Conservation (phyloP, 2,888 invertebrate species). For the Orthonychiurus folsomi region DNA sequence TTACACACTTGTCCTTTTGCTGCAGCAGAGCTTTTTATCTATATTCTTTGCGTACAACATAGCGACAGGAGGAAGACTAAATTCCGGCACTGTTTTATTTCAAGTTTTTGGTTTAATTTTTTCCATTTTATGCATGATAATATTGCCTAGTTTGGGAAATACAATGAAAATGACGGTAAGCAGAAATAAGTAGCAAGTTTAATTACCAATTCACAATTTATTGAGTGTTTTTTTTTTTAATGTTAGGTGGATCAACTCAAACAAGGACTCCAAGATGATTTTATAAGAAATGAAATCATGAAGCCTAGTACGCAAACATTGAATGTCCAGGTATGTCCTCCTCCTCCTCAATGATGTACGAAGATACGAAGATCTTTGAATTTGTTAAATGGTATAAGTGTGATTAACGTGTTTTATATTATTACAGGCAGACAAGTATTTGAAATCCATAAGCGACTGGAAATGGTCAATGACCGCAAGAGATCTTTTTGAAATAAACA, state of each 20-base stretch:
- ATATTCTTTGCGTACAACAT: not conserved
- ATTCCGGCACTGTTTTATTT: not conserved
- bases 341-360: too few relatives aligned
- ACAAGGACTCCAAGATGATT: not conserved
- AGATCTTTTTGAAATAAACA: not conserved
- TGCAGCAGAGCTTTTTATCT: not conserved
- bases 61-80: not conserved
- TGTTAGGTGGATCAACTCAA: not conserved
- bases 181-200: not conserved
- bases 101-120: too few relatives aligned
- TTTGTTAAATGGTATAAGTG: too few relatives aligned
- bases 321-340: too few relatives aligned
- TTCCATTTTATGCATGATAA: not conserved
- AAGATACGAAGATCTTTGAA: too few relatives aligned
- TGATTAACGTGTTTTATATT: too few relatives aligned
- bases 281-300: not conserved
- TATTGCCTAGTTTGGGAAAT: not conserved
- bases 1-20: not conserved
- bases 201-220: too few relatives aligned
- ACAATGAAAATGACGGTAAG: not conserved
- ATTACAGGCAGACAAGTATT: too few relatives aligned
- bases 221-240: too few relatives aligned
- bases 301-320: too few relatives aligned
- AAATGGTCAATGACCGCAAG: not conserved
- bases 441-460: not conserved